Evolutionary conservation across 2,888 invertebrate species (phyloP).

Genomic region (Temnothorax unifasciatus): DNA sequence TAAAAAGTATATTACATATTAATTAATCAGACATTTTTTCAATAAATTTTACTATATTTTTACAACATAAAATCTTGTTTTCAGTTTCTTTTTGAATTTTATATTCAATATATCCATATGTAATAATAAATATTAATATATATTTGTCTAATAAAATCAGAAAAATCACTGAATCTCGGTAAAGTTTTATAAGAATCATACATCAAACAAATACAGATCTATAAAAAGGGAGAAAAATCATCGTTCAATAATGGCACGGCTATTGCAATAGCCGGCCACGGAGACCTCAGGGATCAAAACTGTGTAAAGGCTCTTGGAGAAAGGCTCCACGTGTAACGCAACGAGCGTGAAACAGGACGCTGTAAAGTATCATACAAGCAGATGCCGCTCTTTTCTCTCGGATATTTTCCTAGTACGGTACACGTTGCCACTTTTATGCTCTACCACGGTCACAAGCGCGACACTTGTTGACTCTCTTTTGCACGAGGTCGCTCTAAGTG

Average conservation of each 20-base stretch:
- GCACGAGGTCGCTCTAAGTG: slow-evolving; percentile 26
- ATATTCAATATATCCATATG: not conserved
- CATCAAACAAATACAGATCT: not conserved
- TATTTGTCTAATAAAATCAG: not conserved
- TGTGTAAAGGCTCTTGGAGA: not conserved
- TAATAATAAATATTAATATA: not conserved
- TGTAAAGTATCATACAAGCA: slow-evolving; percentile 36
- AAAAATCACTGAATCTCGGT: not conserved
- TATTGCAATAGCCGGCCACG: not conserved
- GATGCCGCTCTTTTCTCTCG: slow-evolving; percentile 41
- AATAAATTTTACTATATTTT: not conserved
- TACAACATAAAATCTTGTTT: not conserved
- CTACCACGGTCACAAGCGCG: slow-evolving; percentile 14
- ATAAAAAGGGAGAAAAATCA: not conserved
- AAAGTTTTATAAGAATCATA: not conserved
- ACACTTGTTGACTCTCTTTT: slow-evolving; percentile 48
- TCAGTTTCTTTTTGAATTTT: not conserved
- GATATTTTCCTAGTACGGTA: slow-evolving; percentile 35
- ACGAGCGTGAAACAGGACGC: slow-evolving; percentile 7
- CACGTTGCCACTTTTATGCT: slow-evolving; percentile 33
- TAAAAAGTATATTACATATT: not conserved
- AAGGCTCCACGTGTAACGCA: slow-evolving; percentile 48
- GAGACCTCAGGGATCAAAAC: slow-evolving; percentile 12
- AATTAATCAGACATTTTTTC: not conserved
- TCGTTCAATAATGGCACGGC: not conserved